Percentiles rank a stretch among this genome's conserved stretches.
Conservation (phyloP, 2,888 invertebrate species). For the Chloromyia formosa region DNA sequence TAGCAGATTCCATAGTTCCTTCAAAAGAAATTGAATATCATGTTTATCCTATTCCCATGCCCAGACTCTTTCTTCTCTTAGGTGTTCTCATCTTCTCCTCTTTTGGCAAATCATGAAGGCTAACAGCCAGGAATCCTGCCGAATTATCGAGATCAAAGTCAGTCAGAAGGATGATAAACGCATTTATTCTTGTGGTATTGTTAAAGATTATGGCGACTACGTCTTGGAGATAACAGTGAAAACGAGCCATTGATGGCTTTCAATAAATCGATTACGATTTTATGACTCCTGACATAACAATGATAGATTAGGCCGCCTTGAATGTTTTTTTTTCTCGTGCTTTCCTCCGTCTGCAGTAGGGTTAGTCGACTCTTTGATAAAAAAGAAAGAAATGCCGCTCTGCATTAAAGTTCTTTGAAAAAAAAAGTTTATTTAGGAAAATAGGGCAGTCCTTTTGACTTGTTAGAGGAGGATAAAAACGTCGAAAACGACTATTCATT, state of each 20-base stretch:
- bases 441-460: neutral
- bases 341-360: neutral
- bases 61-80: too few species aligned
- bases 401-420: neutral
- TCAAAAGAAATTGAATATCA: too few species aligned
- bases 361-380: neutral
- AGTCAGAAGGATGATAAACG: conserved; percentile 44
- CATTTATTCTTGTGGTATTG: conserved; percentile 34
- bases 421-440: neutral
- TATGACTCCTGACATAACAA: conserved; percentile 50
- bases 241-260: conserved; percentile 46
- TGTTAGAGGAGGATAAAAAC: neutral
- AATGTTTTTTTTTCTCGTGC: neutral
- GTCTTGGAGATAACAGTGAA: conserved; percentile 46
- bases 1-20: too few species aligned
- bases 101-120: too few species aligned
- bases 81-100: too few species aligned
- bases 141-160: conserved; percentile 46
- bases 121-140: neutral
- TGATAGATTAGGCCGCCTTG: conserved; percentile 45
- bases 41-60: too few species aligned
- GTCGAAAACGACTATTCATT: conserved; percentile 14
- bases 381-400: neutral
- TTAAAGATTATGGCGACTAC: conserved; percentile 45
- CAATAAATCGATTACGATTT: conserved; percentile 50